Evolutionary conservation across 1,140 invertebrate genomes (phyloP), one percentile per base, ranked within the genome.

Genomic region (Ruditapes philippinarum): DNA sequence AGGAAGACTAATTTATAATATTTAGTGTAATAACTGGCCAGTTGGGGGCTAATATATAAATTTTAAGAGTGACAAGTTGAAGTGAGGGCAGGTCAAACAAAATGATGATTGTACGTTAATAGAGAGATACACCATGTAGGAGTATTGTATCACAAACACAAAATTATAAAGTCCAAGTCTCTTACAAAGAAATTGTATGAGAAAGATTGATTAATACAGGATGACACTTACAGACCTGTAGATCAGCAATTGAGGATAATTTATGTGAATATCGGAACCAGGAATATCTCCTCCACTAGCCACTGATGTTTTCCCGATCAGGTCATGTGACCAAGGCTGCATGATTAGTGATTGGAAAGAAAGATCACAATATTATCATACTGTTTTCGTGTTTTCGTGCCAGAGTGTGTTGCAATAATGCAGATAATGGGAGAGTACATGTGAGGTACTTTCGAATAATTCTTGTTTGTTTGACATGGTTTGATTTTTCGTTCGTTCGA

Each of bases 281-380:
- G 49, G 22, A 49, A 28, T 74, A 74, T 11, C 38, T 74, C 40
- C 40, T 74, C 49, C 42, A 49, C 70, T 74, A 70, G 65, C 65
- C 65, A 74, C 42, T 49, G 45, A 78, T 51, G 42, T 22, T 78
- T 49, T 54, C 74, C 31, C 12, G 17, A 54, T 54, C 33, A 78
- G 45, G 74, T 78, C 74, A 78, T 78, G 74, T 78, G 74, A 78
- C 74, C 28, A 36, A 54, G 2, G 45, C 45, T 51, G 28, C 33
- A 25, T 78, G 74, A 78, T 78, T 49, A 54, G 31, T 78, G 74
- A 78, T 54, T 74, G 70, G 70, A n/a, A 74, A 74, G 5, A 42
- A 45, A 74, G 70, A 74, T 74, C 40, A 74, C 22, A 25, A 65
- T 74, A 74, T 74, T 28, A 74, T 74, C 70, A 74, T 74, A 74